phyloP scores from a whole-genome alignment of 2,113 vertebrate genomes.

The Suricata suricatta region DNA sequence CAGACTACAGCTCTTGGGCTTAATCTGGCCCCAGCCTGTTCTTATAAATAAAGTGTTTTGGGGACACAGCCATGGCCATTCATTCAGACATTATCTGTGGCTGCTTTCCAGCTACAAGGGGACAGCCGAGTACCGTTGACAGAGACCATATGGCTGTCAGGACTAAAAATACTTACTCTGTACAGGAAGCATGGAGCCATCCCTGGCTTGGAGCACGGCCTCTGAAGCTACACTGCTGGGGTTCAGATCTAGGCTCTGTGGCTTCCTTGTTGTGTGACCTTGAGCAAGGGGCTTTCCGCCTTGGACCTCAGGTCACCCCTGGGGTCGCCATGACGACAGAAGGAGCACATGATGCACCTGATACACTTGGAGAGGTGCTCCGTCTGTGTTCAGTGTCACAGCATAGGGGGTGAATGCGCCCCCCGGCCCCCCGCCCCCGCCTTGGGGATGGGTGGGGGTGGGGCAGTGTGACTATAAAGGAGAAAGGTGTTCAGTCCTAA shows the following conservation, averaged over 20 bases:
- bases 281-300: background rate
- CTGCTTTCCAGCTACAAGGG: background rate
- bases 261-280: background rate
- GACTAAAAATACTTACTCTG: background rate
- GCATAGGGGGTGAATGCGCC: accelerated
- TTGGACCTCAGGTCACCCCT: background rate
- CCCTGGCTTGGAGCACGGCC: background rate
- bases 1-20: background rate
- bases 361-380: accelerated
- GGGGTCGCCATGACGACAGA: background rate
- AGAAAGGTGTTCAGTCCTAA: background rate
- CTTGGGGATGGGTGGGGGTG: too few relatives aligned
- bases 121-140: background rate
- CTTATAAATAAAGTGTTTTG: background rate
- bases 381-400: background rate
- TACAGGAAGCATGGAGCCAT: background rate
- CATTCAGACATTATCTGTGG: background rate
- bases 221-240: background rate
- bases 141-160: background rate
- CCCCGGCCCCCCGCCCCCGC: accelerated
- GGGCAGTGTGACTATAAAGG: accelerated
- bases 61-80: background rate
- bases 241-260: background rate
- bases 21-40: background rate
- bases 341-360: background rate